phyloP scores from a whole-genome alignment of 2,797 vertebrate genomes.

The Setipinna tenuifilis region DNA sequence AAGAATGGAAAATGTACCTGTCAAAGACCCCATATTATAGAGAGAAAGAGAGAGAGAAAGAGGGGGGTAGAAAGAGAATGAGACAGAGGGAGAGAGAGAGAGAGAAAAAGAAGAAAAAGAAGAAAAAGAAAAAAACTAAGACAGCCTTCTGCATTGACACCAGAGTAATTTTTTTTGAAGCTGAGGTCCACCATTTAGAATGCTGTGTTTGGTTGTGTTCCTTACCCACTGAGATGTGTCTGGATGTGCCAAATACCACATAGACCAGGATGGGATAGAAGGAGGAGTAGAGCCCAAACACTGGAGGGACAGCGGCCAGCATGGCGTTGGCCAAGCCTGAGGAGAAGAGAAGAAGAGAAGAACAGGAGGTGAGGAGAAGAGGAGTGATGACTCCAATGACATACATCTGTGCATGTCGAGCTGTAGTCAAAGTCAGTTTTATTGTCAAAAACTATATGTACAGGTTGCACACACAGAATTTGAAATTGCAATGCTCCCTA shows the following conservation, averaged over 20 bases:
- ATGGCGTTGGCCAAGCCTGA: constrained; percentile 88
- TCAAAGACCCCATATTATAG: constrained; percentile 24
- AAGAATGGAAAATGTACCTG: constrained; percentile 85
- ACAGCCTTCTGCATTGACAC: not conserved
- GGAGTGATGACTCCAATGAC: no score
- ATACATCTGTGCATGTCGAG: not conserved
- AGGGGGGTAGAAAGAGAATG: not conserved
- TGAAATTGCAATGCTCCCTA: no score
- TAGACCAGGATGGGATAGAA: constrained; percentile 89
- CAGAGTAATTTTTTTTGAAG: not conserved
- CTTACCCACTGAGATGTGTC: constrained; percentile 88
- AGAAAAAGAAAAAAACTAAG: not conserved
- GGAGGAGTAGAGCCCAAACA: constrained; percentile 88
- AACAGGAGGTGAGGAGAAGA: not conserved
- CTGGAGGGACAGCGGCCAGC: constrained; percentile 87
- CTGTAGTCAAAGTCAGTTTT: no score
- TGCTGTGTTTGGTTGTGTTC: not conserved
- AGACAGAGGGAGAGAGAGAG: not conserved
- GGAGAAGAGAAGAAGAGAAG: not conserved
- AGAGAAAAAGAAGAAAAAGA: no score
- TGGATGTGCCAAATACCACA: constrained; percentile 88
- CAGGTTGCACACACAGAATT: no score
- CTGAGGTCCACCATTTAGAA: not conserved
- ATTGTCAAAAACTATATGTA: no score
- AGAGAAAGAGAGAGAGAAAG: not conserved